Percentiles rank a stretch among this genome's conserved stretches.
Evolutionary conservation across 2,113 vertebrate species (phyloP).

Genomic region (Cricetomys ansorgei): DNA sequence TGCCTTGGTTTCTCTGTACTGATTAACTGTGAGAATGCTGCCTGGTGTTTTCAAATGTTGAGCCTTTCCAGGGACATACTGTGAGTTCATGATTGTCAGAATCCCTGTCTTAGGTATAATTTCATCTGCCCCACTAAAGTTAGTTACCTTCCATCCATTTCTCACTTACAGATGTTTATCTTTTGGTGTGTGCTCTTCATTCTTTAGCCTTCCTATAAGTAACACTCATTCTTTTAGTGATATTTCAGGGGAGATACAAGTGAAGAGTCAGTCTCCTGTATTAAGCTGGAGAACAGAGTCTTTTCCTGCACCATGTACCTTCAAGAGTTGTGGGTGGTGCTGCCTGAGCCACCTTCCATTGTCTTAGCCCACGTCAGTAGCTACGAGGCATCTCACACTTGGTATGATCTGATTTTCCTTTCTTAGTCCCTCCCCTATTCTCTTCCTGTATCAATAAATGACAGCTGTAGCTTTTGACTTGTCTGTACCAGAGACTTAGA

Average conservation of each 20-base stretch:
- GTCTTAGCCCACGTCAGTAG: background rate
- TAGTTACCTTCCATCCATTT: background rate
- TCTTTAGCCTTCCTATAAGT: background rate
- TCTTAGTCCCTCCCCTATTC: background rate
- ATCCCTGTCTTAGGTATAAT: background rate
- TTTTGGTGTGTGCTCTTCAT: background rate
- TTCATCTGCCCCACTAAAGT: background rate
- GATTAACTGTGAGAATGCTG: background rate
- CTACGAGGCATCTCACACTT: background rate
- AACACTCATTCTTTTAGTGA: background rate
- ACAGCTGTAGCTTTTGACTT: background rate
- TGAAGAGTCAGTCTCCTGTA: background rate
- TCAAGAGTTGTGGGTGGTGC: background rate
- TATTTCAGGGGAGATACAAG: background rate
- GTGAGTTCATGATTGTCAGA: background rate
- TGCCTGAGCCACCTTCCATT: background rate
- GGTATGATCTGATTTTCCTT: background rate
- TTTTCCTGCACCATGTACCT: background rate
- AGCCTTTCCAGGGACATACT: background rate
- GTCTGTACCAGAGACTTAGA: background rate
- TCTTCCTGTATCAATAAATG: background rate
- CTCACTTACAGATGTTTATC: background rate
- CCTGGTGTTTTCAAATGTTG: background rate
- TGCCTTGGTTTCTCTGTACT: background rate
- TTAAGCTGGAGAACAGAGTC: slow-evolving; percentile 5